Evolutionary conservation across 2,113 vertebrate genomes (phyloP), one percentile per base, ranked within the genome.

Genomic region (Saccopteryx leptura): DNA sequence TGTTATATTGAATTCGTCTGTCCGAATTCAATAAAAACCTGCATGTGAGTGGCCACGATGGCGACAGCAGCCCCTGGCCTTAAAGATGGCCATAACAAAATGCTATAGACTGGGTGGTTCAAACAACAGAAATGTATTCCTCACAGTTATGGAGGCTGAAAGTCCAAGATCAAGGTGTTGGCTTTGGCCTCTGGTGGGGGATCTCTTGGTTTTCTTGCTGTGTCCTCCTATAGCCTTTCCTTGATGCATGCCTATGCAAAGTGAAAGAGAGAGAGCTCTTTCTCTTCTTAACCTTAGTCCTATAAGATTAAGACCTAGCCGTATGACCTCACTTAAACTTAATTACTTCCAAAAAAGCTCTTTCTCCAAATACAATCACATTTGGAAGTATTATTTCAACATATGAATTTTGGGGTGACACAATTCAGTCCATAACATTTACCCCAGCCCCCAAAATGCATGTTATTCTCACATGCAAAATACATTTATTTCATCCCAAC

Each of bases 281-380:
- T 15, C 18, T 52, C 21, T 56, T 66, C 17, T 92, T 82, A 26
- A 24, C 7, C 19, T 33, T 19, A 65, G 4, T 75, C n/a, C 66
- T 69, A 1, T 39, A 24, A 33, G 23, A 26, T 80, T 92, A 87
- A 63, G 50, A 85, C 54, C n/a, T n/a, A 54, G 23, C 5, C 54
- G 71, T 91, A 54, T 58, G 48, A 76, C 28, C 74, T 96, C 88
- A 46, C 65, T 81, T 86, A 88, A 56, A 28, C 31, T 69, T 68
- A n/a, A 33, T 90, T 92, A 61, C 74, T n/a, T 89, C 61, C 26
- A 39, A 9, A 28, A 71, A 88, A 78, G 4, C 39, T 11, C 11
- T 63, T 0, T 71, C 48, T 95, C 52, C 61, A 68, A 72, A 71
- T 93, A 46, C 17, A 85, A 28, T 85, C 80, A 58, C 15, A 31